Percentiles rank a stretch among this genome's conserved stretches.
Conservation (phyloP, 2,113 vertebrate genomes). For the Amblyopsis rosae region DNA sequence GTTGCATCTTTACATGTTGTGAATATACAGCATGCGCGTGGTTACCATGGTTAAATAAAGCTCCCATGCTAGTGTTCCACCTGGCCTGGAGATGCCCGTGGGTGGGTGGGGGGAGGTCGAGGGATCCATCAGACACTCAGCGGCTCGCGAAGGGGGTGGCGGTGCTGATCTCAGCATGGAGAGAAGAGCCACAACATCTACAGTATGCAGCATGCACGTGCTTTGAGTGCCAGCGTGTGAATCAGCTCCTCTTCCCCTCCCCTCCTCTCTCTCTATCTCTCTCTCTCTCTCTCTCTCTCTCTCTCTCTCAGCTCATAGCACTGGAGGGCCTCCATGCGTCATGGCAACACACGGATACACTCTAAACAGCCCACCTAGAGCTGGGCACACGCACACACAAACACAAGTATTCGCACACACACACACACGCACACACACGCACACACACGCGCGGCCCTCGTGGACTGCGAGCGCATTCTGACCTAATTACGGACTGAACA, state of each 20-base stretch:
- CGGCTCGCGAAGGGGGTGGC: constrained; percentile 1
- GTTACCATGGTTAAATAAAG: too few relatives aligned
- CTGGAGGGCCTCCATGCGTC: constrained; percentile 55
- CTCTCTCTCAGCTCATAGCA: constrained; percentile 24
- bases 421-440: neutral
- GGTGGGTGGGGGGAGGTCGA: too few relatives aligned
- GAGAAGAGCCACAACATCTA: constrained; percentile 10
- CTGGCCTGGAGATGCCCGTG: too few relatives aligned
- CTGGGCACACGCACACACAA: neutral
- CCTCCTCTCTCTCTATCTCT: constrained; percentile 3
- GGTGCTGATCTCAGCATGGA: constrained; percentile 34
- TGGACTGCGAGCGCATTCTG: constrained; percentile 66
- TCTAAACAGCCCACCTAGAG: constrained; percentile 53
- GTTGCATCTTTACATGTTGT: too few relatives aligned
- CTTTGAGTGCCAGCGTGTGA: constrained; percentile 54
- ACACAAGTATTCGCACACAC: neutral
- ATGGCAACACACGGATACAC: constrained; percentile 58
- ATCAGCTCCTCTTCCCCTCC: constrained; percentile 36
- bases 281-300: constrained; percentile 7
- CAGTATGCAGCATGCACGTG: constrained; percentile 44
- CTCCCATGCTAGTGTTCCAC: too few relatives aligned
- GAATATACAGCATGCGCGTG: too few relatives aligned
- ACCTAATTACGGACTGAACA: constrained; percentile 67
- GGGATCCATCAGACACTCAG: too few relatives aligned
- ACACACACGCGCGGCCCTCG: constrained; percentile 12